A percentile compares a stretch with the other conserved stretches of the same genome.
Conservation (phyloP, 2,113 vertebrate genomes). For the Clarias gariepinus region DNA sequence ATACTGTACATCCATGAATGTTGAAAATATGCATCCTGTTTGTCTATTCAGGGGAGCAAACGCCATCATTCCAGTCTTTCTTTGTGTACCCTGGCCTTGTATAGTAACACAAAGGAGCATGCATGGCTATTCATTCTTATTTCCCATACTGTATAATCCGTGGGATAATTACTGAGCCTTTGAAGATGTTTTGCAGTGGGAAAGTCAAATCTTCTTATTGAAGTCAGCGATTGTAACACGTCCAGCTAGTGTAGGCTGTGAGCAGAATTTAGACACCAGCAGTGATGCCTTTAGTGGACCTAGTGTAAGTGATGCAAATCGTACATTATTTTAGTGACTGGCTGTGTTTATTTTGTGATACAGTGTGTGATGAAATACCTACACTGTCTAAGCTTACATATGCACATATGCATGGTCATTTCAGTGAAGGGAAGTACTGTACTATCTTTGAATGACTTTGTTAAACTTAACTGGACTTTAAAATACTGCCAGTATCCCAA, state of each 20-base stretch:
- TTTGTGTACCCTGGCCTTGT: neutral
- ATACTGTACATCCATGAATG: neutral
- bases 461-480: neutral
- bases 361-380: neutral
- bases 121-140: neutral
- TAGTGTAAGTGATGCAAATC: neutral
- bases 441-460: neutral
- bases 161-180: constrained; percentile 11
- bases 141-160: constrained; percentile 1
- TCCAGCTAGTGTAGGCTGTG: neutral
- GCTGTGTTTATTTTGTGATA: neutral
- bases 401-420: neutral
- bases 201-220: neutral
- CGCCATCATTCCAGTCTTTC: neutral
- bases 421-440: neutral
- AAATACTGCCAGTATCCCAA: neutral
- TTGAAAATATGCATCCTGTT: neutral
- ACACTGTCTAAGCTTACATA: neutral
- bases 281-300: neutral
- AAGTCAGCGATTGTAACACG: neutral
- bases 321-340: neutral
- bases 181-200: neutral
- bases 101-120: neutral
- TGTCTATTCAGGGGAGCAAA: constrained; percentile 14
- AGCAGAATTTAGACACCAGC: neutral